Conservation (phyloP, 2,113 vertebrate species). For the Chloroceryle aenea region DNA sequence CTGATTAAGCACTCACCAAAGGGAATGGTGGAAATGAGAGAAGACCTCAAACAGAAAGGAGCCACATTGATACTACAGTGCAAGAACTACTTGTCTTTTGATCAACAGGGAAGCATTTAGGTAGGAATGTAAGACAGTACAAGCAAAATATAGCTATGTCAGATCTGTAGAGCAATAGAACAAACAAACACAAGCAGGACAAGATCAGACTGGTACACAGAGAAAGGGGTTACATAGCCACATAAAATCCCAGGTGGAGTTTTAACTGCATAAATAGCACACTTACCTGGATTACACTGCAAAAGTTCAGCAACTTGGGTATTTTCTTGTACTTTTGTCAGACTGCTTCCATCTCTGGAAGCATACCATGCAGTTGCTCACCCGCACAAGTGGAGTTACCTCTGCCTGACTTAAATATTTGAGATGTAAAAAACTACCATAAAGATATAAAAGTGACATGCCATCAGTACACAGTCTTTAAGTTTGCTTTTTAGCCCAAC, state of each 20-base stretch:
- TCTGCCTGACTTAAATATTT: not conserved
- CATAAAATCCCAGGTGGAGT: fast-evolving
- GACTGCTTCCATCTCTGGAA: not conserved
- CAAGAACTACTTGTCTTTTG: not conserved
- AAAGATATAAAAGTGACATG: not conserved
- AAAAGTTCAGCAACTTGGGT: not conserved
- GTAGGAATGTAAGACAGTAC: fast-evolving
- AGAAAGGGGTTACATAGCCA: not conserved
- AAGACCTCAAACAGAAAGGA: not conserved
- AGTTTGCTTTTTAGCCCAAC: not conserved
- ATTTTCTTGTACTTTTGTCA: not conserved
- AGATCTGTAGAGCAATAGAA: not conserved
- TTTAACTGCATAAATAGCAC: not conserved
- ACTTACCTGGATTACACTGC: not conserved
- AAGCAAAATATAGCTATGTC: not conserved
- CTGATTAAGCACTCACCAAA: not conserved
- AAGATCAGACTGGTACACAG: not conserved
- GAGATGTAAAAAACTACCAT: not conserved
- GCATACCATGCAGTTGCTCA: not conserved
- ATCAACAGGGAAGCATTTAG: not conserved
- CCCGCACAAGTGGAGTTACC: not conserved
- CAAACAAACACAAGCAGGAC: not conserved
- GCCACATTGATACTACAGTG: not conserved
- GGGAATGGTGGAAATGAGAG: fast-evolving
- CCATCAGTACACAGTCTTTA: not conserved